Conservation (phyloP, 2,113 vertebrate species). For the Macrotus californicus region DNA sequence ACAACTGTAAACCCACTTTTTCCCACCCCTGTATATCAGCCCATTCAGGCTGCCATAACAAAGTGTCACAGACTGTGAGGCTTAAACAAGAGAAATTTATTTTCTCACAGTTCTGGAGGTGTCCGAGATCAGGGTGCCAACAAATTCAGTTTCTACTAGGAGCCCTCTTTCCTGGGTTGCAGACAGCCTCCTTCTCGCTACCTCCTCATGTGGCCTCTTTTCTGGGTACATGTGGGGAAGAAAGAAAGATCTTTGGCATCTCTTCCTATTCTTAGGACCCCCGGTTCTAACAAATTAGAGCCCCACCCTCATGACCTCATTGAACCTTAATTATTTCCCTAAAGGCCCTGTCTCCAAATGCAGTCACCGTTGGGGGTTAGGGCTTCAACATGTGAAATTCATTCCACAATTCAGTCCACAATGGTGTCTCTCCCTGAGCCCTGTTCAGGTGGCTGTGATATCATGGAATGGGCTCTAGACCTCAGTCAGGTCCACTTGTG, state of each 20-base stretch:
- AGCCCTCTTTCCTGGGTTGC: background rate
- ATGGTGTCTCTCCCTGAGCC: background rate
- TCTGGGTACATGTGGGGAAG: background rate
- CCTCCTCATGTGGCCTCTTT: background rate
- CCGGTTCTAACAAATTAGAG: background rate
- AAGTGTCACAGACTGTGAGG: background rate
- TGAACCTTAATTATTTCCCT: background rate
- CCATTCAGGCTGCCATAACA: background rate
- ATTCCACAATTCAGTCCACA: background rate
- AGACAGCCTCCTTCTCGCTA: background rate
- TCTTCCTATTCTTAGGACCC: background rate
- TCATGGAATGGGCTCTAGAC: too few species aligned
- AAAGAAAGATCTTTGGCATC: background rate
- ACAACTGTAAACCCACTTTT: background rate
- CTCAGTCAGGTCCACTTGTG: background rate
- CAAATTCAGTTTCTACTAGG: background rate
- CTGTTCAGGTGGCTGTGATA: background rate
- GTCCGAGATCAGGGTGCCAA: background rate
- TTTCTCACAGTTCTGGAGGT: background rate
- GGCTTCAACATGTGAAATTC: too few species aligned
- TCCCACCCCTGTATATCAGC: background rate
- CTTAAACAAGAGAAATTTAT: background rate
- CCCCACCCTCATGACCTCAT: background rate
- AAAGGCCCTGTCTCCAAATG: background rate
- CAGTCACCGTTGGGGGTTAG: background rate